Percentiles rank a stretch among this genome's conserved stretches.
Evolutionary conservation across 2,888 invertebrate genomes (phyloP).

Genomic region (Alviniconcha strummeri): DNA sequence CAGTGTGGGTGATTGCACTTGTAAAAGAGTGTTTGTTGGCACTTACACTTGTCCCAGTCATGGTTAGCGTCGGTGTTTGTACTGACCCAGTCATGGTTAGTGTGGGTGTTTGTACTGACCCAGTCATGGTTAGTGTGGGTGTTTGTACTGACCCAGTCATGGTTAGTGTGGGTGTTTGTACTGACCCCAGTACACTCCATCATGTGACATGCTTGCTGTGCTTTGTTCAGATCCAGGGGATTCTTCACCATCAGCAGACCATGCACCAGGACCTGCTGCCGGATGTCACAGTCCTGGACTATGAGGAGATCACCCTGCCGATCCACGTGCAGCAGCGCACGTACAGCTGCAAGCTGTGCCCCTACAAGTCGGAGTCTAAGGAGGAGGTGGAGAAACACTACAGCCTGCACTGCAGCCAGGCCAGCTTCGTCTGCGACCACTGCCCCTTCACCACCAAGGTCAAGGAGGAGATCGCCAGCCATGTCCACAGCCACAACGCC

Average conservation of each 20-base stretch:
- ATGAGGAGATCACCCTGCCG: conserved; percentile 36
- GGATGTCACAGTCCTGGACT: conserved; percentile 40
- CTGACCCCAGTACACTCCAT: too few species aligned
- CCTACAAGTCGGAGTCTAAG: conserved; percentile 36
- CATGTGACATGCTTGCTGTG: background rate
- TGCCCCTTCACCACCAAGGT: conserved; percentile 54
- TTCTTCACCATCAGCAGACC: conserved; percentile 58
- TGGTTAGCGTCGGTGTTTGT: too few species aligned
- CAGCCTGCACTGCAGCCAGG: conserved; percentile 47
- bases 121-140: too few species aligned
- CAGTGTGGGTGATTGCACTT: too few species aligned
- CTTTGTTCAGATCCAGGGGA: conserved; percentile 42
- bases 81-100: too few species aligned
- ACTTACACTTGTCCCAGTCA: too few species aligned
- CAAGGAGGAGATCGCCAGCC: background rate
- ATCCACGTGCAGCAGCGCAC: background rate
- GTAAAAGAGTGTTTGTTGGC: too few species aligned
- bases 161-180: too few species aligned
- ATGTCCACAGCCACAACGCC: too few species aligned
- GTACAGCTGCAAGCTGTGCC: conserved; percentile 43
- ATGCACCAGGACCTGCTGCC: conserved; percentile 51
- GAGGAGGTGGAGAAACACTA: conserved; percentile 32
- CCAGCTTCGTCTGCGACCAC: conserved; percentile 54
- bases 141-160: too few species aligned
- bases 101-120: too few species aligned